These are phyloP conservation scores for Heliothis peltigera DNA, from an alignment of 2,888 invertebrate genomes.

Conservation along the genomic window DNA sequence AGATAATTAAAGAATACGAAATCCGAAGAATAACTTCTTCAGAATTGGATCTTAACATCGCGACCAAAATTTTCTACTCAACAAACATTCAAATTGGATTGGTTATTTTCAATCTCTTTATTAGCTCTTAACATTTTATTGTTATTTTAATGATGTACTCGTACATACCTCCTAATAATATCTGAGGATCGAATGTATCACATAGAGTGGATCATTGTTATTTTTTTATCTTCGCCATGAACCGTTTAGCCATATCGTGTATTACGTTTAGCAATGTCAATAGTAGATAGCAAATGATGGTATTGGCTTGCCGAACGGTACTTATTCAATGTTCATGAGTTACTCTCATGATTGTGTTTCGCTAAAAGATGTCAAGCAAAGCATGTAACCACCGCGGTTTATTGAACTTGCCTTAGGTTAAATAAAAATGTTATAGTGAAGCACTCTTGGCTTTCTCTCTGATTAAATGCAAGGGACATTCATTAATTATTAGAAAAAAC, in stretches of 20 bases:
- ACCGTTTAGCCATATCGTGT: constrained; percentile 62
- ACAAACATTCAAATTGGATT: too few relatives aligned
- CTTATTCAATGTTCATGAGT: constrained; percentile 70
- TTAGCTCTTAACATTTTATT: too few relatives aligned
- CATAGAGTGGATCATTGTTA: constrained; percentile 28
- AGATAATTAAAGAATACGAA: too few relatives aligned
- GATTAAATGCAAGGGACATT: neutral
- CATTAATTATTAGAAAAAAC: too few relatives aligned
- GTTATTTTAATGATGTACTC: too few relatives aligned
- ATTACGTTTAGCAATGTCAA: constrained; percentile 72
- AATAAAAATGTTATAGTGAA: constrained; percentile 18
- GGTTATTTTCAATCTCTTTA: too few relatives aligned
- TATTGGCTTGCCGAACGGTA: constrained; percentile 78
- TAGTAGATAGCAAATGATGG: constrained; percentile 67
- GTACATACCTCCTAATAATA: neutral
- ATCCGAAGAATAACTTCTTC: too few relatives aligned
- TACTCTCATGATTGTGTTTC: constrained; percentile 60
- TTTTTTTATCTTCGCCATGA: constrained; percentile 56
- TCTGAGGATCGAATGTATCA: neutral
- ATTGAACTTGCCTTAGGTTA: constrained; percentile 51
- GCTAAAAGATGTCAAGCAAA: constrained; percentile 61
- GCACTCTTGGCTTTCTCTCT: neutral
- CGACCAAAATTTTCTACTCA: too few relatives aligned
- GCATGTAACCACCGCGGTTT: constrained; percentile 50
- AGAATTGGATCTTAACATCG: too few relatives aligned